Evolutionary conservation across 2,113 vertebrate species (phyloP).

Genomic region (Dermatemys mawii): DNA sequence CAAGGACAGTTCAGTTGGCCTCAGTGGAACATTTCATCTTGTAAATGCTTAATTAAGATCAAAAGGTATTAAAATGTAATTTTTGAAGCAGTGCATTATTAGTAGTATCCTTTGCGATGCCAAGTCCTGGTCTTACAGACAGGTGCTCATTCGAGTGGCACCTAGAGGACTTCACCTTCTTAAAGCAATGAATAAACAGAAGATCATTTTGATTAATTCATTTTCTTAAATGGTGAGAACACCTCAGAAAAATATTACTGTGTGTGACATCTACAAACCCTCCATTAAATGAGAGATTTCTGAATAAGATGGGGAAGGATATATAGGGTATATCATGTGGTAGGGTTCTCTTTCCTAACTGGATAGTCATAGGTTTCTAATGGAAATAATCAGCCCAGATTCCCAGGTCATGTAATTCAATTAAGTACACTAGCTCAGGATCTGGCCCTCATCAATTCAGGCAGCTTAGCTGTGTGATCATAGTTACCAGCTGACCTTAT

Average conservation of each 20-base stretch:
- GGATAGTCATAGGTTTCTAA: background rate
- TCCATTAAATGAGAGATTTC: background rate
- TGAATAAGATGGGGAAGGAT: fast-evolving
- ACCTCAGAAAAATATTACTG: background rate
- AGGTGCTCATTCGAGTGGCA: background rate
- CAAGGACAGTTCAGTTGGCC: constrained; percentile 72
- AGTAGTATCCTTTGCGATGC: constrained; percentile 5
- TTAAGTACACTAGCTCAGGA: background rate
- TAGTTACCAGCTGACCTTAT: background rate
- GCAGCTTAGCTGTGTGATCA: background rate
- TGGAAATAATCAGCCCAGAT: background rate
- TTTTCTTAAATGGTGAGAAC: background rate
- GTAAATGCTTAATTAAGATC: constrained; percentile 51
- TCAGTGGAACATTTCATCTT: constrained; percentile 43
- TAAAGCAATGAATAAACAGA: background rate
- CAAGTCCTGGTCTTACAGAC: background rate
- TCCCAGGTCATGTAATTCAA: background rate
- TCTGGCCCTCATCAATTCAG: background rate
- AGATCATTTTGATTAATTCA: constrained; percentile 15
- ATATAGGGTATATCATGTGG: background rate
- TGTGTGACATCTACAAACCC: background rate
- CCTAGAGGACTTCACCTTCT: background rate
- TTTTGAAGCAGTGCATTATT: constrained; percentile 34
- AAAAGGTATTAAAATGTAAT: constrained; percentile 47
- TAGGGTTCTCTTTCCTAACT: background rate